Conservation (phyloP, 2,797 vertebrate genomes). For the Eulemur rubriventer region DNA sequence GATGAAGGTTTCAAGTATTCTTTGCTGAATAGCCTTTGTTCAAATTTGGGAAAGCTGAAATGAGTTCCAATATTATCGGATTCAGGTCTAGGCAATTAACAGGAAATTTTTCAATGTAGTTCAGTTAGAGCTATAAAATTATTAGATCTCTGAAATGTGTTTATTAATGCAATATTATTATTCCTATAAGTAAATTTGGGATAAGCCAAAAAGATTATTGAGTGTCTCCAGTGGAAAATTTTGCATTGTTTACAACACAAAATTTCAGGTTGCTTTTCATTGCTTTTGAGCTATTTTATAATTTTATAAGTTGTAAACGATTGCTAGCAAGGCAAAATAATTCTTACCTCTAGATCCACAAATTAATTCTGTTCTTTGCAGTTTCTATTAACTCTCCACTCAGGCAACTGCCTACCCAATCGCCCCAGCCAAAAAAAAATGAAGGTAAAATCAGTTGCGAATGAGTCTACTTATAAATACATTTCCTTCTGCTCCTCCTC, state of each 20-base stretch:
- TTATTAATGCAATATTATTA: neutral
- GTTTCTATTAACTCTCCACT: neutral
- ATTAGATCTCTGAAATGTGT: neutral
- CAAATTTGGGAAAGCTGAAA: neutral
- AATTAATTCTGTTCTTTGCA: neutral
- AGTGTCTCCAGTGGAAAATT: neutral
- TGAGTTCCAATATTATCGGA: neutral
- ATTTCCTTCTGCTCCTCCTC: neutral
- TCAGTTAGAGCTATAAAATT: neutral
- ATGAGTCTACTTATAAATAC: neutral
- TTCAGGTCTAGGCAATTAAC: neutral
- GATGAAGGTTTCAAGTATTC: neutral
- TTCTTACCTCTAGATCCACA: neutral
- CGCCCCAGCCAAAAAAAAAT: neutral
- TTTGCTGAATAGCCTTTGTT: neutral
- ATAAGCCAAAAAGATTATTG: neutral
- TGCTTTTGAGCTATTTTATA: neutral
- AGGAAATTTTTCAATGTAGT: neutral
- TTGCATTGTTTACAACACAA: no score
- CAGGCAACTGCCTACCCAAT: neutral
- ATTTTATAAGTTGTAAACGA: neutral
- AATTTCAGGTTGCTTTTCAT: neutral
- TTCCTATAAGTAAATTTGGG: neutral
- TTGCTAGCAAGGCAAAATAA: neutral
- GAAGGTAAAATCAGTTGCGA: neutral